Evolutionary conservation across 1,140 invertebrate genomes (phyloP).

Genomic region (Lerema accius): DNA sequence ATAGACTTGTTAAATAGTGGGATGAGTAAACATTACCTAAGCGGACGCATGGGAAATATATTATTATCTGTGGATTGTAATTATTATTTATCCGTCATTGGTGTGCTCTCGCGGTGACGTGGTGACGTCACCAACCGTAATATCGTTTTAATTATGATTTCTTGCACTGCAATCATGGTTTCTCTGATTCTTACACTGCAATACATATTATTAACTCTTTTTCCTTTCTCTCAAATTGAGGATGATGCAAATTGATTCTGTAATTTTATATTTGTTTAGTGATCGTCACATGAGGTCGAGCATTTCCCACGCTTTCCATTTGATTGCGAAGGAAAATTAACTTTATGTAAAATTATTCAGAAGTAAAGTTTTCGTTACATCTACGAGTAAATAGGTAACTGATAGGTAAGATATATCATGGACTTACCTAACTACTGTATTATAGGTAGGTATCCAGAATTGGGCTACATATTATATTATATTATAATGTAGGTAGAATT

Average conservation of each 20-base stretch:
- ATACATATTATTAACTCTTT: constrained; percentile 26
- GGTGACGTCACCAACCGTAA: constrained; percentile 17
- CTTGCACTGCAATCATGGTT: constrained; percentile 29
- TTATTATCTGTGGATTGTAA: constrained; percentile 30
- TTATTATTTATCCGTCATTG: constrained; percentile 39
- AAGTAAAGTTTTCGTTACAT: too few relatives aligned
- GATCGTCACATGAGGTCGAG: constrained; percentile 4
- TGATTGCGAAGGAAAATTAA: constrained; percentile 7
- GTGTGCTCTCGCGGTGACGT: constrained; percentile 1
- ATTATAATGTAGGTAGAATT: too few relatives aligned
- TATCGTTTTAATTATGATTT: constrained; percentile 35
- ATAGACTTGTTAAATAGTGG: not conserved
- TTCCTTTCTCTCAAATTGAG: constrained; percentile 34
- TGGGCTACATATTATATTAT: too few relatives aligned
- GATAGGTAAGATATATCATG: too few relatives aligned
- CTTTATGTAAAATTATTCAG: not conserved
- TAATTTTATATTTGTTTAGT: constrained; percentile 32
- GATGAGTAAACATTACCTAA: constrained; percentile 38
- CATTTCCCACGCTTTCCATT: constrained; percentile 25
- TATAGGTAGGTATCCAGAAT: too few relatives aligned
- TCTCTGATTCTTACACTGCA: constrained; percentile 27
- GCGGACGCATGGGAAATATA: constrained; percentile 34
- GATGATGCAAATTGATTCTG: constrained; percentile 33
- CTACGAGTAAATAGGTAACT: too few relatives aligned
- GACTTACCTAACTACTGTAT: too few relatives aligned